Base-by-base conservation (phyloP, 2,113 vertebrate genomes). In the Orycteropus afer region DNA sequence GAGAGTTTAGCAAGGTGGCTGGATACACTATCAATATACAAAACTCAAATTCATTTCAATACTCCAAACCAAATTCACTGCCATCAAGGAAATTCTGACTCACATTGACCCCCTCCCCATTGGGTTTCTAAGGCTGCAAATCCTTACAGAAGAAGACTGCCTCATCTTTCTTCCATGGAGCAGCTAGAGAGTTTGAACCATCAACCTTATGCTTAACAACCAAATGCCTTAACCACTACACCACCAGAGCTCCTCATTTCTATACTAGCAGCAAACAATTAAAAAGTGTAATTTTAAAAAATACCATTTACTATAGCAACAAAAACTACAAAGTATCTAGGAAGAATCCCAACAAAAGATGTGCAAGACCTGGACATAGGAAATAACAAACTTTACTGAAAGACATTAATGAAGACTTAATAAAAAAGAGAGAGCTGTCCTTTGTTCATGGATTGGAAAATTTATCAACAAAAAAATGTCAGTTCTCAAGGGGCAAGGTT, bases 271-370 rank as follows among this genome's bases (percentile, higher is more conserved):
- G 79, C 42, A 34, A 89, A 84, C 3, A 85, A 45, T 51, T 61
- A 82, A 25, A 93, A 90, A 87, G 61, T 29, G 37, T 91, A 69
- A 63, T 63, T 78, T 84, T 91, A 84, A 87, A 90, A 32, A 12
- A 25, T 32, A 77, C 45, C 25, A 83, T 42, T 86, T 82, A 40
- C 7, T 71, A 87, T 10, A 49, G n/a, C 69, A 93, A 55, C n/a
- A 77, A 67, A 89, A 69, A 22, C n/a, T 51, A 95, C 23, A 63
- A 91, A 73, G 17, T 71, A 78, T 63, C 69, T 61, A 53, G n/a
- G 47, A 93, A 73, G 69, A 91, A 90, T 40, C 7, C 18, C n/a
- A 45, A 51, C 29, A 77, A 82, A 93, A 71, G 40, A 90, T 83
- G 61, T 88, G 78, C 34, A 88, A 79, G 53, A 73, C 65, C 53